Conservation (phyloP, 2,888 invertebrate species). For the Scaptomyza flava region DNA sequence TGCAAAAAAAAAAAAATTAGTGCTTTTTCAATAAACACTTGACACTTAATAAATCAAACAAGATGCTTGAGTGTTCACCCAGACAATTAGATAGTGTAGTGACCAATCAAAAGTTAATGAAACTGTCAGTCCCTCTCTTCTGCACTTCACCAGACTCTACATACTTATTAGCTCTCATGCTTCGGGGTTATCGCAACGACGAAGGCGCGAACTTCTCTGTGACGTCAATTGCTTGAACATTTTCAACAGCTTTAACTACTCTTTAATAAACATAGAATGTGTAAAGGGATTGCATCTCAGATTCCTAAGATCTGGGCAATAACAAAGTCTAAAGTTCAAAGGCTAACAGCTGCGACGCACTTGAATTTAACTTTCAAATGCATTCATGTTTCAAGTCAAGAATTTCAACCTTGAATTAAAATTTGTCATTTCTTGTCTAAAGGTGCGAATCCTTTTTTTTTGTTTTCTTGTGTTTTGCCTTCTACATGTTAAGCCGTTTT, state of each 20-base stretch:
- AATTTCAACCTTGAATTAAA: neutral
- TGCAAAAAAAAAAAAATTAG: slow-evolving; percentile 22
- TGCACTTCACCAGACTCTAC: neutral
- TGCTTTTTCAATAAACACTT: slow-evolving; percentile 28
- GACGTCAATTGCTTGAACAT: slow-evolving; percentile 56
- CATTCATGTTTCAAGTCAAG: neutral
- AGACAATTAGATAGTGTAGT: slow-evolving; percentile 13
- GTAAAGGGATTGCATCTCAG: neutral
- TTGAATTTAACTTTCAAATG: slow-evolving; percentile 1
- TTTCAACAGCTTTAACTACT: neutral
- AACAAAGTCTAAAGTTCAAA: slow-evolving; percentile 30
- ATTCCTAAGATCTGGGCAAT: neutral
- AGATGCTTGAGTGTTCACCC: neutral
- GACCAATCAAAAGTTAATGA: slow-evolving; percentile 29
- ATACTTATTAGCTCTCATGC: neutral
- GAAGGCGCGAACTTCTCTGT: slow-evolving; percentile 32
- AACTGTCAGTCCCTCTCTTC: slow-evolving; percentile 8
- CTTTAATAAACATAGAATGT: slow-evolving; percentile 1
- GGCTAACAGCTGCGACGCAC: neutral
- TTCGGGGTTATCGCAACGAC: slow-evolving; percentile 57
- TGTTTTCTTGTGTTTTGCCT: too few species aligned
- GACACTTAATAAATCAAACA: slow-evolving; percentile 28
- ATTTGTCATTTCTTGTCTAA: neutral
- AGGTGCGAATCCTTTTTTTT: too few species aligned
- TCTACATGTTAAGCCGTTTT: too few species aligned